Conservation (phyloP, 2,888 invertebrate species). For the Cataglyphis cursor region DNA sequence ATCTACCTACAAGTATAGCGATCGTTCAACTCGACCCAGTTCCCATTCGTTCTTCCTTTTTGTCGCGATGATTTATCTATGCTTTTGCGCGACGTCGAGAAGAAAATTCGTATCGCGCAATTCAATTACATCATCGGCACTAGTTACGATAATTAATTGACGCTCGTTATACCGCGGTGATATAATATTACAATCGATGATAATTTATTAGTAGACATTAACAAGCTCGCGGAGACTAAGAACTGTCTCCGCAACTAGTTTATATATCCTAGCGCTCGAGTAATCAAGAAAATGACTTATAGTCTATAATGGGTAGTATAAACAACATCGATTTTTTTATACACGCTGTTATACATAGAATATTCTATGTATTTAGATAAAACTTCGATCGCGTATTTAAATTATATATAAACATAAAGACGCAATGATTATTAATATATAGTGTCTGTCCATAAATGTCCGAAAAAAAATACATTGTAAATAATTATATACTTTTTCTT, state of each 20-base stretch:
- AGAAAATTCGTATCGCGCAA: conserved; percentile 27
- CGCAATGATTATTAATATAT: neutral
- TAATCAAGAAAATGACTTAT: conserved; percentile 1
- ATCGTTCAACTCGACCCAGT: conserved; percentile 72
- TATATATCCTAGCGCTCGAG: neutral
- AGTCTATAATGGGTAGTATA: neutral
- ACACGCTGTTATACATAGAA: neutral
- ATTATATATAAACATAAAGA: neutral
- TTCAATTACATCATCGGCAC: conserved; percentile 21
- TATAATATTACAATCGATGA: neutral
- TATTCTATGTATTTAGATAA: neutral
- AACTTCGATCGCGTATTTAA: neutral
- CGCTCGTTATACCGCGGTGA: neutral
- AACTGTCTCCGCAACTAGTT: neutral
- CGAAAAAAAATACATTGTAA: no score
- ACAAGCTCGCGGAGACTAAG: conserved; percentile 4
- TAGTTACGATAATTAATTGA: conserved; percentile 22
- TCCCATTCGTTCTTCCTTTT: conserved; percentile 26
- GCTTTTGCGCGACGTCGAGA: neutral
- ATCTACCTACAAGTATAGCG: conserved; percentile 41
- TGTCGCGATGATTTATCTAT: conserved; percentile 21
- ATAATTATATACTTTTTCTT: no score
- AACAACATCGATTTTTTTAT: neutral
- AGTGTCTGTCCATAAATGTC: no score
- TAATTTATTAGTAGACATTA: conserved; percentile 32